Evolutionary conservation across 2,888 invertebrate species (phyloP).

Genomic region (Cantharis rufa): DNA sequence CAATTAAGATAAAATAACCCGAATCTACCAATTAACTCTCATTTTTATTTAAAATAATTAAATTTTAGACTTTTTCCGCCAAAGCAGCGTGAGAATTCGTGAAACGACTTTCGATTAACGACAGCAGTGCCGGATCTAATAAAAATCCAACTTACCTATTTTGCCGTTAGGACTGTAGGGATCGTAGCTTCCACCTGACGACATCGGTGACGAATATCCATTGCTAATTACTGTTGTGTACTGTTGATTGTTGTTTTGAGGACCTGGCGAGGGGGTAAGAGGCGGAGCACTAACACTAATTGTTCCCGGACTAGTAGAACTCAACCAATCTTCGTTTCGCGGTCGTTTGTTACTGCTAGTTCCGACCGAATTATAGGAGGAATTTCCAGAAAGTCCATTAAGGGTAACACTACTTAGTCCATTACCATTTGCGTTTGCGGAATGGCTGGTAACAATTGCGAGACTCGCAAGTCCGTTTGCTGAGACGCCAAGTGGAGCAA

Average conservation of each 20-base stretch:
- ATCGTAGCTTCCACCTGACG: slow-evolving; percentile 86
- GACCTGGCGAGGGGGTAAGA: slow-evolving; percentile 70
- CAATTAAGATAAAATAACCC: background rate
- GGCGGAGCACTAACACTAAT: slow-evolving; percentile 62
- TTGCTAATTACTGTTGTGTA: slow-evolving; percentile 65
- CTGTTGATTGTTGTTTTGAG: slow-evolving; percentile 54
- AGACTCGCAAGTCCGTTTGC: slow-evolving; percentile 46
- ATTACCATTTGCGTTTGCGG: slow-evolving; percentile 37
- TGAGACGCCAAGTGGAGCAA: slow-evolving; percentile 25
- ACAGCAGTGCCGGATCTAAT: background rate
- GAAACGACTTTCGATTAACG: background rate
- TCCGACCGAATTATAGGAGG: slow-evolving; percentile 21
- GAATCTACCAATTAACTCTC: background rate
- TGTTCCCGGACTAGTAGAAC: slow-evolving; percentile 64
- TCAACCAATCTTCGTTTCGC: slow-evolving; percentile 67
- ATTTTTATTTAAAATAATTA: background rate
- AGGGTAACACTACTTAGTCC: slow-evolving; percentile 34
- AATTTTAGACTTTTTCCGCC: background rate
- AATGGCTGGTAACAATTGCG: slow-evolving; percentile 34
- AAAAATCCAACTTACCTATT: slow-evolving; percentile 69
- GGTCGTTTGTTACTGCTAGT: slow-evolving; percentile 34
- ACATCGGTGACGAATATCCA: slow-evolving; percentile 85
- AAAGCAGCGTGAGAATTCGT: background rate
- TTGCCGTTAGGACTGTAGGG: slow-evolving; percentile 91
- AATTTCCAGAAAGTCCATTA: slow-evolving; percentile 37